A percentile compares a stretch with the other conserved stretches of the same genome.
Evolutionary conservation across 2,888 invertebrate species (phyloP).

Genomic region (Philereme vetulata): DNA sequence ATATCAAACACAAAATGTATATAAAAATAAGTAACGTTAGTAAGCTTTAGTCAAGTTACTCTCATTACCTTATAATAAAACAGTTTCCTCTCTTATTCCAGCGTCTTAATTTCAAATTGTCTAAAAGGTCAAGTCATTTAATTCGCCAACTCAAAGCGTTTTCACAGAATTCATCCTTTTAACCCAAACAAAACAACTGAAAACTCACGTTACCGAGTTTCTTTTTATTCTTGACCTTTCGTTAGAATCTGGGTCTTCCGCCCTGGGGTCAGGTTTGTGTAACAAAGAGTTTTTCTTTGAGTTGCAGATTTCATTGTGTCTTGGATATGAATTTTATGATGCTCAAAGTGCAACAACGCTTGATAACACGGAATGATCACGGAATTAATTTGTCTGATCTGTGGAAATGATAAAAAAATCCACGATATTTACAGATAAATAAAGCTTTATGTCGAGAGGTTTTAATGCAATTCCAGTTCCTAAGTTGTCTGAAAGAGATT

Average conservation of each 20-base stretch:
- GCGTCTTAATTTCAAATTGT: no score
- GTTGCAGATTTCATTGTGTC: conserved; percentile 12
- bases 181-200: conserved; percentile 2
- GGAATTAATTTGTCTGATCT: no score
- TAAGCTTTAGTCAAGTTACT: no score
- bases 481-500: no score
- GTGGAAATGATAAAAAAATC: no score
- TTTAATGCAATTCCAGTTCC: no score
- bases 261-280: conserved; percentile 10
- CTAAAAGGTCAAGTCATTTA: not conserved
- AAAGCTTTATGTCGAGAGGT: no score
- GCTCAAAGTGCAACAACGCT: not conserved
- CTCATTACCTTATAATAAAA: no score
- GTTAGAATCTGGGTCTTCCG: conserved; percentile 5
- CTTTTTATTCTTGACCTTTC: conserved; percentile 23
- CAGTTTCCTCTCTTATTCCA: not conserved
- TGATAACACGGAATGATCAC: no score
- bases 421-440: no score
- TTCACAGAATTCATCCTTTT: not conserved
- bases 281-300: conserved; percentile 20
- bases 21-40: no score
- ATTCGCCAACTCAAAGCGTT: conserved; percentile 9
- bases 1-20: no score
- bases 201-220: conserved; percentile 8
- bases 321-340: conserved; percentile 15